Evolutionary conservation across 2,888 invertebrate species (phyloP), one percentile per base, ranked within the genome.

Genomic region (Doris montereyensis): DNA sequence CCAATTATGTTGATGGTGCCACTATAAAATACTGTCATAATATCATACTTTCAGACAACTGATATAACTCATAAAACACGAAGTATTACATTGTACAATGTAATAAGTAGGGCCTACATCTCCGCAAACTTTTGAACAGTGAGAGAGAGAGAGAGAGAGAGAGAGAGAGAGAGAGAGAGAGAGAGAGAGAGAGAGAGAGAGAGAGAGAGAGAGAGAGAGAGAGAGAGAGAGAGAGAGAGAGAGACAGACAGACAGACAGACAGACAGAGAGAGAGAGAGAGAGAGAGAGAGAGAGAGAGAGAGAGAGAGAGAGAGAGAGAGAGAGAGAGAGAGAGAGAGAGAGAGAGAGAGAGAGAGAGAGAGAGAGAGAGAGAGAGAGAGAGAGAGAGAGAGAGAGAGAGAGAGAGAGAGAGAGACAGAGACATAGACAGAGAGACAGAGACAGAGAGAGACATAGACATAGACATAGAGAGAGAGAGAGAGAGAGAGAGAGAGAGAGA

Each of bases 131-230:
- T 8, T 17, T 26, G 67, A 67, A 26, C 32, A 2, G 17, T 4
- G 28, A 72, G 72, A 26, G 17, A 60, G 21, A 26, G 21, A 60
- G 34, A 62, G 1, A 34, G 21, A 60, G 34, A 34, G 24, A 32
- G 30, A 58, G 34, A 62, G 62, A 21, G 17, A 26, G 35, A 62
- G 34, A 60, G 62, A 10, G 26, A 17, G 52, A 65, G 24, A 21
- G 21, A 26, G 52, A 52, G 52, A 67, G 76, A 76, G 67, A 76
- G 76, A 76, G 52, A 67, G 67, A 76, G 74, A 67, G 67, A 67
- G 76, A 76, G 67, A 76, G 41, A 67, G 67, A 67, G 52, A 41
- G 28, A 52, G 52, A 76, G 76, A 67, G 52, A 52, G 52, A 76
- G 76, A 67, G 67, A 67, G 52, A 67, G 67, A 67, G 28, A 52